These are phyloP conservation scores for Leuciscus idus DNA, from an alignment of 2,113 vertebrate genomes.

Conservation along the genomic window DNA sequence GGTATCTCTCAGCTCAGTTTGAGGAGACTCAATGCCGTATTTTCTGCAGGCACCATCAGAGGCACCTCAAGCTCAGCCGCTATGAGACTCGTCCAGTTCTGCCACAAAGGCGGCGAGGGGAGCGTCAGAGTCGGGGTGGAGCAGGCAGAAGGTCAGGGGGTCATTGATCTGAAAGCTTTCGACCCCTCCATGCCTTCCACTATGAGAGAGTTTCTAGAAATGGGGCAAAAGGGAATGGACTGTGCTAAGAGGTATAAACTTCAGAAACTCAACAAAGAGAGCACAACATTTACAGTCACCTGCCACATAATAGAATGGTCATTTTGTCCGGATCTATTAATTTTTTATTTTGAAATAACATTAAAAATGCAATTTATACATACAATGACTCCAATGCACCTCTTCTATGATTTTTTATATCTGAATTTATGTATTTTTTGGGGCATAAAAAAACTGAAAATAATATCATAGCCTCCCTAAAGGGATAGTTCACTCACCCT, in stretches of 20 bases:
- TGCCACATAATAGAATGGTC: neutral
- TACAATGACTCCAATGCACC: too few relatives aligned
- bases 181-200: slow-evolving; percentile 83
- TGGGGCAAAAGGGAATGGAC: slow-evolving; percentile 76
- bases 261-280: neutral
- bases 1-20: slow-evolving; percentile 52
- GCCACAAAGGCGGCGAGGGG: slow-evolving; percentile 58
- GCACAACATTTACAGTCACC: neutral
- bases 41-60: slow-evolving; percentile 15
- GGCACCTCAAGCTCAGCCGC: slow-evolving; percentile 59
- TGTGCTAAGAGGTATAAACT: slow-evolving; percentile 75
- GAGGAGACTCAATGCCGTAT: slow-evolving; percentile 53
- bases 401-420: too few relatives aligned
- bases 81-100: slow-evolving; percentile 90
- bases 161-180: slow-evolving; percentile 86
- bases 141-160: slow-evolving; percentile 65
- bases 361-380: neutral
- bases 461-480: too few relatives aligned
- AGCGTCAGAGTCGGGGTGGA: slow-evolving; percentile 83
- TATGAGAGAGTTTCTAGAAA: slow-evolving; percentile 83
- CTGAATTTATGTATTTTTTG: too few relatives aligned
- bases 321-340: neutral
- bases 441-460: too few relatives aligned
- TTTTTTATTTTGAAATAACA: neutral
- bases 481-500: too few relatives aligned